These are phyloP conservation scores for Osmerus eperlanus DNA, from an alignment of 2,113 vertebrate genomes.

Conservation along the genomic window DNA sequence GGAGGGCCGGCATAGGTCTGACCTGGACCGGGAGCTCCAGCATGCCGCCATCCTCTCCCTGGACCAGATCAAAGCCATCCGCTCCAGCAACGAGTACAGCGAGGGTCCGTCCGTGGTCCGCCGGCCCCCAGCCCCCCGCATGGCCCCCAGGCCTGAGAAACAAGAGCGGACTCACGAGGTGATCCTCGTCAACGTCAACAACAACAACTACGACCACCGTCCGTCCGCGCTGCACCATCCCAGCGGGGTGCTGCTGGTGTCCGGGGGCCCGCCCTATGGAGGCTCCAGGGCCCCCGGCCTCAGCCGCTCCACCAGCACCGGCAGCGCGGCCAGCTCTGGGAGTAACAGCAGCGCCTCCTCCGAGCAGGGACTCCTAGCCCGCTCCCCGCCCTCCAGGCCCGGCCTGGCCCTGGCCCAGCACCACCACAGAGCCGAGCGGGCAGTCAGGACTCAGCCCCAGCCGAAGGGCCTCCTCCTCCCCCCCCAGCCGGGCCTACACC, in stretches of 20 bases:
- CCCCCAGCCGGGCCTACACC: constrained; percentile 53
- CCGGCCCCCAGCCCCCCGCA: constrained; percentile 75
- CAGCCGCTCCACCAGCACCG: constrained; percentile 91
- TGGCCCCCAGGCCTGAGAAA: constrained; percentile 82
- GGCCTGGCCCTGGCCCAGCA: constrained; percentile 52
- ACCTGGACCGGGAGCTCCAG: constrained; percentile 74
- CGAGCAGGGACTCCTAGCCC: constrained; percentile 85
- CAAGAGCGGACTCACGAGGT: constrained; percentile 94
- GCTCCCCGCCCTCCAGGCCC: constrained; percentile 74
- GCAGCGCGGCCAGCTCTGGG: constrained; percentile 90
- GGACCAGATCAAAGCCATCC: constrained; percentile 95
- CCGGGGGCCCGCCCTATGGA: constrained; percentile 55
- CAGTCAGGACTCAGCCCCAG: constrained; percentile 88
- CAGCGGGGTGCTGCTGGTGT: constrained; percentile 49
- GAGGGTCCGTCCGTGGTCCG: constrained; percentile 84
- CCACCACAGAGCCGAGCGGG: constrained; percentile 67
- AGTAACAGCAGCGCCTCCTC: constrained; percentile 93
- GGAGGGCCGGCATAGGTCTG: constrained; percentile 82
- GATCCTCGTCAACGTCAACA: constrained; percentile 91
- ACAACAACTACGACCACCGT: constrained; percentile 84
- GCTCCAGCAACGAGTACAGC: constrained; percentile 94
- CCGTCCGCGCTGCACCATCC: constrained; percentile 60
- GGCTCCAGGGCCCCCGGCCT: constrained; percentile 74
- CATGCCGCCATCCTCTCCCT: constrained; percentile 86
- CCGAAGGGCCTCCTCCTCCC: constrained; percentile 51